phyloP scores from a whole-genome alignment of 2,113 vertebrate species.

The Vombatus ursinus region DNA sequence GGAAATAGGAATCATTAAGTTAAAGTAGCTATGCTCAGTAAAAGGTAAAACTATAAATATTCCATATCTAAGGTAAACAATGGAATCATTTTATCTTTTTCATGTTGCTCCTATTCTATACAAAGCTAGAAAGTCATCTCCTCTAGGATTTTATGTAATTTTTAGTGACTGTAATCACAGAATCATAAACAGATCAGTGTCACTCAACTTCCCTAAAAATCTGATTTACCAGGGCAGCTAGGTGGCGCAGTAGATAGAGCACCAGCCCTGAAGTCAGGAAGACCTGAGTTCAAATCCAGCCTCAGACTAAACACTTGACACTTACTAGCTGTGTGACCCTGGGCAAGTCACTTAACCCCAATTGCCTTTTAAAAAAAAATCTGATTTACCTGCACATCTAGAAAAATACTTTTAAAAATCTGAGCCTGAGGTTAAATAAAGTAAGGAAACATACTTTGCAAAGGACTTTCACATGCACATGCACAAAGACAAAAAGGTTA shows the following conservation, averaged over 20 bases:
- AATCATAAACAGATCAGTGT: conserved; percentile 18
- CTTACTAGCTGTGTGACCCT: too few species aligned
- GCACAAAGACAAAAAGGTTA: conserved; percentile 14
- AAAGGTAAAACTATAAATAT: not conserved
- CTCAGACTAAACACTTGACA: too few species aligned
- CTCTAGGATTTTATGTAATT: conserved; percentile 30
- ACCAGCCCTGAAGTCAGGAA: too few species aligned
- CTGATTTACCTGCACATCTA: conserved; percentile 46
- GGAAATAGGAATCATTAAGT: not conserved
- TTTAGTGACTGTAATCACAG: conserved; percentile 27
- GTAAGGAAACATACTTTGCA: not conserved
- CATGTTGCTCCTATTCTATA: conserved; percentile 24
- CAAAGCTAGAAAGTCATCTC: conserved; percentile 43
- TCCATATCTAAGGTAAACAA: not conserved
- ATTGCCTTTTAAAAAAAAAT: too few species aligned
- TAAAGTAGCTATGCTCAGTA: not conserved
- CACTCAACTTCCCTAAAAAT: conserved; percentile 21
- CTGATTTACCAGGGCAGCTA: conserved; percentile 57
- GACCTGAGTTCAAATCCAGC: too few species aligned
- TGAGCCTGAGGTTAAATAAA: conserved; percentile 26
- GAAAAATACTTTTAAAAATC: conserved; percentile 39
- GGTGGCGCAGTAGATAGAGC: too few species aligned
- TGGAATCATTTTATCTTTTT: conserved; percentile 24
- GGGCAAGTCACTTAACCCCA: too few species aligned
- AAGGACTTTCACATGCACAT: conserved; percentile 8